Conservation (phyloP, 1,140 invertebrate genomes). For the Drosophila sturtevanti region DNA sequence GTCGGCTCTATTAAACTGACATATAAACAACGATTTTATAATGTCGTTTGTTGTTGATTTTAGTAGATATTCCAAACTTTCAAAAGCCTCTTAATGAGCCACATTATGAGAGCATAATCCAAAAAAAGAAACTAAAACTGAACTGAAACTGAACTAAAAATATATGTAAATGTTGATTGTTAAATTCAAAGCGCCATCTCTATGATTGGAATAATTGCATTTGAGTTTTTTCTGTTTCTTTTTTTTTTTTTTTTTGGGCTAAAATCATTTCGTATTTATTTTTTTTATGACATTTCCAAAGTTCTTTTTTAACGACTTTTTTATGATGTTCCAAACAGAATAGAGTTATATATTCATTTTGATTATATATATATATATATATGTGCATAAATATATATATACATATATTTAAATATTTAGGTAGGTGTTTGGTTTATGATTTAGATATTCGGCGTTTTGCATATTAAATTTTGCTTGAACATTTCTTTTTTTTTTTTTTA, state of each 20-base stretch:
- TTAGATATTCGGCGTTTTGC: constrained; percentile 32
- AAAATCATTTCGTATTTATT: neutral
- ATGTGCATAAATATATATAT: neutral
- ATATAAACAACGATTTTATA: constrained; percentile 55
- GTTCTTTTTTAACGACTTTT: constrained; percentile 41
- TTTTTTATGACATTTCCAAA: constrained; percentile 33
- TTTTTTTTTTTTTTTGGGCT: constrained; percentile 23
- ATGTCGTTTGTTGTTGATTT: constrained; percentile 17
- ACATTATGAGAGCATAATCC: constrained; percentile 56
- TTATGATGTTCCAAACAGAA: constrained; percentile 46
- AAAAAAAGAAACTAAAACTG: constrained; percentile 27
- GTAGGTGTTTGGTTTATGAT: constrained; percentile 43
- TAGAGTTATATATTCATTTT: constrained; percentile 46
- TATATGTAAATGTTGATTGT: constrained; percentile 58
- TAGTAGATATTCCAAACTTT: constrained; percentile 52
- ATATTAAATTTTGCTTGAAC: neutral
- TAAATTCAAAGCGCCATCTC: constrained; percentile 50
- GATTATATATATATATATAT: constrained; percentile 27
- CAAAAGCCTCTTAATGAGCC: constrained; percentile 58
- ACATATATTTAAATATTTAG: constrained; percentile 4
- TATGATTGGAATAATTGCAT: constrained; percentile 54
- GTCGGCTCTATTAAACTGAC: constrained; percentile 40
- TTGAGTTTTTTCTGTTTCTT: constrained; percentile 45
- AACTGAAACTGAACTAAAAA: constrained; percentile 38
- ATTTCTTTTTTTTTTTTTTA: neutral